These are phyloP conservation scores for Oxystoma pomonae DNA, from an alignment of 2,888 invertebrate species.

Conservation along the genomic window DNA sequence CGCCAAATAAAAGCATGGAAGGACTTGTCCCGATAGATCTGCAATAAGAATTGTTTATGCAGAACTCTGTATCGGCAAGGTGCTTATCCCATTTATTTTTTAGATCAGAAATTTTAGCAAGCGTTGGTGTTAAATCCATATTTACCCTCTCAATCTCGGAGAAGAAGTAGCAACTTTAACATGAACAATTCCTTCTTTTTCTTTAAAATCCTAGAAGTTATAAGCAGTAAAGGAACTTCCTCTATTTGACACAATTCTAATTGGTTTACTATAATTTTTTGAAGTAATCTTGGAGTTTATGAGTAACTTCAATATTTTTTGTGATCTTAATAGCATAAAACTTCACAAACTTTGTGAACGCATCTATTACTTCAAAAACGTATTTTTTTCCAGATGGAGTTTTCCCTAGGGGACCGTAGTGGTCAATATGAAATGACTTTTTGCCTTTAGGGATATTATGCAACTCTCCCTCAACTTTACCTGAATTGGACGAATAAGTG, in stretches of 20 bases:
- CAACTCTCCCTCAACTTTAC: not conserved
- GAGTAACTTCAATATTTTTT: slow-evolving; percentile 7
- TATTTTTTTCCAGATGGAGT: slow-evolving; percentile 1
- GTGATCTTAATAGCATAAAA: slow-evolving; percentile 8
- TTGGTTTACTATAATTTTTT: slow-evolving; percentile 4
- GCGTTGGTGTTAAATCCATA: slow-evolving; percentile 13
- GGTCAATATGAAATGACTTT: slow-evolving; percentile 9
- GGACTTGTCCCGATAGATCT: slow-evolving; percentile 5
- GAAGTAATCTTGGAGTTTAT: slow-evolving; percentile 9
- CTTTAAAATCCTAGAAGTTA: slow-evolving; percentile 8
- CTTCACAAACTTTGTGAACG: slow-evolving; percentile 15
- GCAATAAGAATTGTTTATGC: slow-evolving; percentile 14
- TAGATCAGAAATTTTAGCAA: slow-evolving; percentile 9
- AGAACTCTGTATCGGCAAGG: slow-evolving; percentile 14
- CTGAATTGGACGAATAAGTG: slow-evolving; percentile 4
- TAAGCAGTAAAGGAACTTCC: slow-evolving; percentile 6
- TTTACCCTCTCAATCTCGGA: slow-evolving; percentile 13
- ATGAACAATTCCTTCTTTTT: slow-evolving; percentile 6
- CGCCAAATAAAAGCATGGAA: slow-evolving; percentile 8
- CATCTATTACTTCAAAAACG: slow-evolving; percentile 10
- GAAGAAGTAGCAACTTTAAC: slow-evolving; percentile 12
- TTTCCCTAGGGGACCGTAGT: slow-evolving; percentile 9
- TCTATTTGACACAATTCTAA: slow-evolving; percentile 9
- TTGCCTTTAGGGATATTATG: not conserved
- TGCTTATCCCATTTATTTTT: slow-evolving; percentile 13